Evolutionary conservation across 1,140 invertebrate species (phyloP).

Genomic region (Doryteuthis pealeii): DNA sequence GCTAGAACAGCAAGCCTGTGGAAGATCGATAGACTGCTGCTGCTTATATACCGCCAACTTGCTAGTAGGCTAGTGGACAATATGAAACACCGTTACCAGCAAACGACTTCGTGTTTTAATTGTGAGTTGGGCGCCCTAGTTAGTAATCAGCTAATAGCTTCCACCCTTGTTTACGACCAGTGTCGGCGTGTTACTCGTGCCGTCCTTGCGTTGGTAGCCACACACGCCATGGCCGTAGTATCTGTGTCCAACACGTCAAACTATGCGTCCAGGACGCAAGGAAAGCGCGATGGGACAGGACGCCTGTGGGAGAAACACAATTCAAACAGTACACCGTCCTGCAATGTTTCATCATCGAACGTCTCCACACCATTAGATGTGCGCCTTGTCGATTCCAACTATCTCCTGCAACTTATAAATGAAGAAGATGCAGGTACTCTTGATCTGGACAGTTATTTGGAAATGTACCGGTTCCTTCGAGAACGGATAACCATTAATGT

Average conservation of each 20-base stretch:
- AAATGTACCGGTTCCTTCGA: conserved; percentile 21
- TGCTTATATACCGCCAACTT: neutral
- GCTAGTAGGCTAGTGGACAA: conserved; percentile 4
- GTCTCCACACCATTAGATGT: neutral
- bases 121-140: conserved; percentile 7
- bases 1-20: neutral
- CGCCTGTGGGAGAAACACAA: conserved; percentile 1
- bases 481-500: conserved; percentile 89
- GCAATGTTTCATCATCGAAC: neutral
- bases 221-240: conserved; percentile 7
- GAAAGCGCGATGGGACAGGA: conserved; percentile 1
- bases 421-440: conserved; percentile 8
- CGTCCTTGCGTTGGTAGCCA: neutral
- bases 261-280: conserved; percentile 8
- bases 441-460: neutral
- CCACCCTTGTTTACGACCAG: conserved; percentile 1
- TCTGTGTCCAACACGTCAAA: conserved; percentile 10
- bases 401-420: conserved; percentile 2
- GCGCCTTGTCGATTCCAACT: conserved; percentile 10
- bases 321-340: neutral
- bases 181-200: neutral
- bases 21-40: neutral
- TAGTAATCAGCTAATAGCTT: conserved; percentile 4
- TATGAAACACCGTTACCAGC: conserved; percentile 13
- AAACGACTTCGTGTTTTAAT: conserved; percentile 9